phyloP scores from a whole-genome alignment of 2,797 vertebrate species.

The Coluber constrictor region DNA sequence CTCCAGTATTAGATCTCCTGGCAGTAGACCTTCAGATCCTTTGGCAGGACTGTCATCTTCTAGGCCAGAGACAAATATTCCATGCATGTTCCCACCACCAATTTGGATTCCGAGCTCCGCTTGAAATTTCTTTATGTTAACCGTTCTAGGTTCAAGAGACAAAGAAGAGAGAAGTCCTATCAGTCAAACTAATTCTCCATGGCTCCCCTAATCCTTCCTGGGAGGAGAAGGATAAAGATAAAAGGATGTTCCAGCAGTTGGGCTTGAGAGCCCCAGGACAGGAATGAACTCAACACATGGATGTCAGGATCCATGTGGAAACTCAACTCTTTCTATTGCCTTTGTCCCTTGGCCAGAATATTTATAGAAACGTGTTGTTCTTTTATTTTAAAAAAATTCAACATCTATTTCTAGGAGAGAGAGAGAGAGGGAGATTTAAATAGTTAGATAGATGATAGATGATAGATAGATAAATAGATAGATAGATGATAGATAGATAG shows the following conservation, averaged over 20 bases:
- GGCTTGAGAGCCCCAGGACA: not conserved
- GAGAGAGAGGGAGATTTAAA: no score
- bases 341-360: not conserved
- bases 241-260: not conserved
- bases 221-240: no score
- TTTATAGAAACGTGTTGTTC: no score
- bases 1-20: conserved; percentile 90
- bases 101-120: conserved; percentile 89
- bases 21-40: conserved; percentile 79
- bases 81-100: conserved; percentile 89
- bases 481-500: no score
- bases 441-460: no score
- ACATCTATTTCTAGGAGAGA: no score
- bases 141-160: conserved; percentile 75
- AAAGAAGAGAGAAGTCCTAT: not conserved
- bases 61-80: conserved; percentile 88
- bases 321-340: no score
- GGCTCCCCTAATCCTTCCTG: not conserved
- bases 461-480: no score
- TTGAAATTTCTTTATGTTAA: conserved; percentile 83
- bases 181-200: not conserved
- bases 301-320: not conserved
- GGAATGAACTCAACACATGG: not conserved
- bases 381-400: no score
- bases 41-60: conserved; percentile 88